Evolutionary conservation across 2,888 invertebrate species (phyloP).

Genomic region (Dryomyza anilis): DNA sequence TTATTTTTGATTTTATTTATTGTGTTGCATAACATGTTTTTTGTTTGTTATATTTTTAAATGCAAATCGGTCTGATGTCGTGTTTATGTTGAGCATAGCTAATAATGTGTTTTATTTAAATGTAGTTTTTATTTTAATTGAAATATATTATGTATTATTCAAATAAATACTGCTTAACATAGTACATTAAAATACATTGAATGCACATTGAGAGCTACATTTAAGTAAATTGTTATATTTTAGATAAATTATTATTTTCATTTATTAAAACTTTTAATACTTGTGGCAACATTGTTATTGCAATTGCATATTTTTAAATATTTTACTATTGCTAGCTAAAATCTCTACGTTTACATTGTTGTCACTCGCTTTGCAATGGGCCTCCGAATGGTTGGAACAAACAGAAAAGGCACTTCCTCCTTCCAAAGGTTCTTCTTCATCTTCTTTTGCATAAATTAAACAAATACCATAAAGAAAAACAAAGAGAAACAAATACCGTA

Average conservation of each 20-base stretch:
- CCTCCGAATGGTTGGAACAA: constrained; percentile 3
- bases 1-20: not conserved
- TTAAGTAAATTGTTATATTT: not conserved
- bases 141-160: not conserved
- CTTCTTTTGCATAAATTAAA: not conserved
- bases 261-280: too few relatives aligned
- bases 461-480: not conserved
- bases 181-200: not conserved
- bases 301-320: not conserved
- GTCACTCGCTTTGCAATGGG: not conserved
- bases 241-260: not conserved
- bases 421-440: not conserved
- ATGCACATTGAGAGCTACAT: constrained; percentile 6
- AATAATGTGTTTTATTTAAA: not conserved
- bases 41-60: not conserved
- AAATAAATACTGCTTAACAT: too few relatives aligned
- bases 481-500: not conserved
- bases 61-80: not conserved
- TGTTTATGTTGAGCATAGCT: not conserved
- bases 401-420: constrained; percentile 15
- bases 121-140: not conserved
- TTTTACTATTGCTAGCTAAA: constrained; percentile 1
- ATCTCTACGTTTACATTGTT: not conserved
- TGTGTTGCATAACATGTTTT: not conserved
- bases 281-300: too few relatives aligned